These are phyloP conservation scores for Scaptomyza reducta DNA, from an alignment of 2,888 invertebrate genomes.

Conservation along the genomic window DNA sequence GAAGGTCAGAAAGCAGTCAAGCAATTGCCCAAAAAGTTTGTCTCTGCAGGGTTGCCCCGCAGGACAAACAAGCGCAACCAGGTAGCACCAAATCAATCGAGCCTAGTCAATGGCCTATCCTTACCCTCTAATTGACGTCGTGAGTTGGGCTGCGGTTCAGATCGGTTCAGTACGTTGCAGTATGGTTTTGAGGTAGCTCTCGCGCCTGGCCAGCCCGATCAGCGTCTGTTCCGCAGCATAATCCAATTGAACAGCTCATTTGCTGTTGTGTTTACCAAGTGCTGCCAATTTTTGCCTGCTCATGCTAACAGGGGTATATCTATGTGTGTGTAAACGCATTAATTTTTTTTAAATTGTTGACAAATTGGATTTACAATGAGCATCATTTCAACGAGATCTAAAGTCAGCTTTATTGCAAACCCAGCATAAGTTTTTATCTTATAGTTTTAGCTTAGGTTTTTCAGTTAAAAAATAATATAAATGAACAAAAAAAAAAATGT, in stretches of 20 bases:
- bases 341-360: conserved; percentile 40
- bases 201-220: conserved; percentile 55
- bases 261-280: conserved; percentile 45
- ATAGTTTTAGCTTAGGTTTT: too few species aligned
- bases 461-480: too few species aligned
- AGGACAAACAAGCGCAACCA: conserved; percentile 35
- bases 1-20: conserved; percentile 51
- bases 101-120: conserved; percentile 51
- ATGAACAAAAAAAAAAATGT: too few species aligned
- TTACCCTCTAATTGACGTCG: conserved; percentile 68
- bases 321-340: too few species aligned
- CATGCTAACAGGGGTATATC: conserved; percentile 34
- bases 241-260: conserved; percentile 61
- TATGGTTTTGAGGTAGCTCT: conserved; percentile 5
- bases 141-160: conserved; percentile 50
- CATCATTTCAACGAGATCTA: background rate
- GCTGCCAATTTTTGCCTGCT: conserved; percentile 51
- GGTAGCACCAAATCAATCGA: conserved; percentile 55
- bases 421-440: background rate
- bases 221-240: conserved; percentile 16
- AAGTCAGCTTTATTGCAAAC: background rate
- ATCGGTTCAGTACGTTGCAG: background rate
- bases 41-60: conserved; percentile 51
- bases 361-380: conserved; percentile 45
- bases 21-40: conserved; percentile 54